A percentile compares a stretch with the other conserved stretches of the same genome.
phyloP scores from a whole-genome alignment of 2,888 invertebrate genomes.

The Rhagonycha lutea region DNA sequence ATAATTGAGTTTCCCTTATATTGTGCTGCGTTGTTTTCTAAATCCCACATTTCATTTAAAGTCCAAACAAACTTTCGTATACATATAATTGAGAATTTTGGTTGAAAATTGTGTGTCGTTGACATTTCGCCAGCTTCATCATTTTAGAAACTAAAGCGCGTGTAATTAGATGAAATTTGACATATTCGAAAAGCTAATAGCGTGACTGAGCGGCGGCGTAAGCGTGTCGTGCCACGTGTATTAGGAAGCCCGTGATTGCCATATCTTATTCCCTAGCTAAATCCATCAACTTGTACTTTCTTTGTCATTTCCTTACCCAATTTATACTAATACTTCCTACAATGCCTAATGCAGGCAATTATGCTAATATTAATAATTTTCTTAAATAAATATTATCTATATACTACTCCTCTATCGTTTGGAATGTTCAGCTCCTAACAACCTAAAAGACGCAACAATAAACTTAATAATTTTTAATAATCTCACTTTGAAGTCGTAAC shows the following conservation, averaged over 20 bases:
- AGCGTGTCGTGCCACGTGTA: conserved; percentile 19
- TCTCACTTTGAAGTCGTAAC: neutral
- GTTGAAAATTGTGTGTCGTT: conserved; percentile 15
- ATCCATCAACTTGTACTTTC: conserved; percentile 26
- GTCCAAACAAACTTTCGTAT: conserved; percentile 9
- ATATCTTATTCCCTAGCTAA: conserved; percentile 24
- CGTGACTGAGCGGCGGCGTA: conserved; percentile 21
- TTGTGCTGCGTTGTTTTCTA: conserved; percentile 6
- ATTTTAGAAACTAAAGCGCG: conserved; percentile 14
- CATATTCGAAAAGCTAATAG: conserved; percentile 25
- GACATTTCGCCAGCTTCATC: conserved; percentile 16
- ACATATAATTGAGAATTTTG: conserved; percentile 16
- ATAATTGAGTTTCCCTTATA: conserved; percentile 9
- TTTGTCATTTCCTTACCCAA: conserved; percentile 23
- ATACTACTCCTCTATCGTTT: neutral
- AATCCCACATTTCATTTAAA: conserved; percentile 8
- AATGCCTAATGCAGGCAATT: conserved; percentile 15
- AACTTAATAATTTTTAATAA: neutral
- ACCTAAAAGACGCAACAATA: neutral
- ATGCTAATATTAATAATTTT: conserved; percentile 10
- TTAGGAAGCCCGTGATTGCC: conserved; percentile 24
- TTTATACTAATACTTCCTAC: conserved; percentile 18
- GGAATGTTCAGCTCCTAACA: neutral
- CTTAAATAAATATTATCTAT: neutral
- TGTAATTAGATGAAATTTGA: conserved; percentile 24